Percentiles rank a stretch among this genome's conserved stretches.
phyloP scores from a whole-genome alignment of 1,140 invertebrate species.

The Phymastichus coffea region DNA sequence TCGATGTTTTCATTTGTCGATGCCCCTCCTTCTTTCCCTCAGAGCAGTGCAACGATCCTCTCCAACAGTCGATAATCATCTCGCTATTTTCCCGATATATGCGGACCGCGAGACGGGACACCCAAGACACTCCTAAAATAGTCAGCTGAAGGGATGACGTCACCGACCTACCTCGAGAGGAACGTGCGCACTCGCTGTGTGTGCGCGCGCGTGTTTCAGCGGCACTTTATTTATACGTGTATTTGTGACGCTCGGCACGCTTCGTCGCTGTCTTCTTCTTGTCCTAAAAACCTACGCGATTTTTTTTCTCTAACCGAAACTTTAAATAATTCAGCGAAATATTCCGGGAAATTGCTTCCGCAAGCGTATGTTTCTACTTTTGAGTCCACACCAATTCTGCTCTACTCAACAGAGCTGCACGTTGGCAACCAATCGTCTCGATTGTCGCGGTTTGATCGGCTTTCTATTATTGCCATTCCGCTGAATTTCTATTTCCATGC shows the following conservation, averaged over 20 bases:
- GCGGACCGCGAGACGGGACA: slow-evolving; percentile 20
- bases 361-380: too few species aligned
- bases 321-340: slow-evolving; percentile 11
- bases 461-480: too few species aligned
- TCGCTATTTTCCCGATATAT: slow-evolving; percentile 12
- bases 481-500: too few species aligned
- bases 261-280: background rate
- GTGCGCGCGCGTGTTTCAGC: background rate
- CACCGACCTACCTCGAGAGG: slow-evolving; percentile 38
- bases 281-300: background rate
- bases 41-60: slow-evolving; percentile 20
- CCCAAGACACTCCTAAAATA: slow-evolving; percentile 50
- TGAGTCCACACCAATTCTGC: too few species aligned
- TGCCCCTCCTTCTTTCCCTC: background rate
- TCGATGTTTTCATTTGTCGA: slow-evolving; percentile 1
- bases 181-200: background rate
- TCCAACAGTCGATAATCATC: background rate
- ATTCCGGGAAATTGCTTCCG: slow-evolving; percentile 5
- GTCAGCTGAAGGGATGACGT: slow-evolving; percentile 44
- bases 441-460: too few species aligned
- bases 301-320: slow-evolving; percentile 1
- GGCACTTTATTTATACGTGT: background rate
- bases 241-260: background rate
- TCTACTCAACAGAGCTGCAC: too few species aligned
- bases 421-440: too few species aligned